Evolutionary conservation across 2,797 vertebrate genomes (phyloP).

Genomic region (Urocyon cinereoargenteus): DNA sequence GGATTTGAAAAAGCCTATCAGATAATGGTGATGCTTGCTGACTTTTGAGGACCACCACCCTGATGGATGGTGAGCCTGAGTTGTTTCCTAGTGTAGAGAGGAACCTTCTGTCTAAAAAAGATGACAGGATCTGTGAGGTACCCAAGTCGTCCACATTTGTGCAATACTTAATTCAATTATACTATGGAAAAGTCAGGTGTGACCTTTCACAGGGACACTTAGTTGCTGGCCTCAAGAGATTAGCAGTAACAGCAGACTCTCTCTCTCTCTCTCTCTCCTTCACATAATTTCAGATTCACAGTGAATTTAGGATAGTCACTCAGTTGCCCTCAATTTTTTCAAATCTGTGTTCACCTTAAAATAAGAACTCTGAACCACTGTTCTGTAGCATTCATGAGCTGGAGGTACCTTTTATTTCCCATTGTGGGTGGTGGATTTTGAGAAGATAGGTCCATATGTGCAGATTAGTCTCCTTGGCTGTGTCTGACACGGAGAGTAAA

Average conservation of each 20-base stretch:
- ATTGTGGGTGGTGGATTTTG: background rate
- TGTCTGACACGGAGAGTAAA: background rate
- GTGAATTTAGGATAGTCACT: background rate
- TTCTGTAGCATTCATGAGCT: background rate
- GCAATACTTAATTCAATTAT: background rate
- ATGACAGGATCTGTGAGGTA: background rate
- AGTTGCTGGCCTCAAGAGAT: too few relatives aligned
- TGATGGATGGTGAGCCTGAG: background rate
- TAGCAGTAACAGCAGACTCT: background rate
- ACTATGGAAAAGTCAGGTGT: too few relatives aligned
- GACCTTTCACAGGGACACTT: background rate
- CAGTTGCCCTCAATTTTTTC: background rate
- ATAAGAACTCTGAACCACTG: background rate
- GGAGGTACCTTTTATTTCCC: background rate
- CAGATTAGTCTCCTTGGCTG: background rate
- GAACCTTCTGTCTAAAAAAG: background rate
- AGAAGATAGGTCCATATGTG: background rate
- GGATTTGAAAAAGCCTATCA: too few relatives aligned
- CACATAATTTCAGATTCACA: background rate
- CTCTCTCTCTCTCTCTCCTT: background rate
- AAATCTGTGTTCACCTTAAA: background rate
- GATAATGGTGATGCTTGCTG: rapidly evolving
- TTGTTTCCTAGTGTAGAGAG: background rate
- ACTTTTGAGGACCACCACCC: background rate
- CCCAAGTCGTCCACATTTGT: too few relatives aligned